Evolutionary conservation across 2,797 vertebrate species (phyloP).

Genomic region (Megaceryle alcyon): DNA sequence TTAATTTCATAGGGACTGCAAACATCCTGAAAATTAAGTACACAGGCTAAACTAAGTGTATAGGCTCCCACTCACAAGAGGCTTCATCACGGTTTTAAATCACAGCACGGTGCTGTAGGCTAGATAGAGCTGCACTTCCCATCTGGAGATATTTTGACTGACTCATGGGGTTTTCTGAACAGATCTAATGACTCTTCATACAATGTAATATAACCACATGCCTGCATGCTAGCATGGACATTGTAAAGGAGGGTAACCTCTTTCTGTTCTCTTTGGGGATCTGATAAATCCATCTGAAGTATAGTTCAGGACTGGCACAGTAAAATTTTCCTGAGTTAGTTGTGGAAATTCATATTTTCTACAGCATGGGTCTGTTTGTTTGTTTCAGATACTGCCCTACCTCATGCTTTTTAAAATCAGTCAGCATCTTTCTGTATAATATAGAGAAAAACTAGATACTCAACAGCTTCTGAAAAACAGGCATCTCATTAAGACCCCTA

Average conservation of each 20-base stretch:
- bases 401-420: neutral
- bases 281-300: neutral
- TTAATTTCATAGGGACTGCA: slow-evolving; percentile 56
- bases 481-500: neutral
- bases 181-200: slow-evolving; percentile 39
- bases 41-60: neutral
- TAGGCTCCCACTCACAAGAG: slow-evolving; percentile 39
- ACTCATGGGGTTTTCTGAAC: neutral
- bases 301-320: neutral
- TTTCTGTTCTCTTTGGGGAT: neutral
- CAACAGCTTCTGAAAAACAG: neutral
- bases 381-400: neutral
- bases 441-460: neutral
- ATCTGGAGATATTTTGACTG: slow-evolving; percentile 61
- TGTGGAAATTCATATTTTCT: neutral
- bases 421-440: neutral
- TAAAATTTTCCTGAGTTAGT: neutral
- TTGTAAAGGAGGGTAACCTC: neutral
- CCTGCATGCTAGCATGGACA: neutral
- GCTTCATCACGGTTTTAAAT: slow-evolving; percentile 61
- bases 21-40: slow-evolving; percentile 64
- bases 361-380: neutral
- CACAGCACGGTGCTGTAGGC: slow-evolving; percentile 41
- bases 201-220: slow-evolving; percentile 22
- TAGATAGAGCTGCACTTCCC: slow-evolving; percentile 33